Evolutionary conservation across 2,797 vertebrate species (phyloP).

Genomic region (Mus spretus): DNA sequence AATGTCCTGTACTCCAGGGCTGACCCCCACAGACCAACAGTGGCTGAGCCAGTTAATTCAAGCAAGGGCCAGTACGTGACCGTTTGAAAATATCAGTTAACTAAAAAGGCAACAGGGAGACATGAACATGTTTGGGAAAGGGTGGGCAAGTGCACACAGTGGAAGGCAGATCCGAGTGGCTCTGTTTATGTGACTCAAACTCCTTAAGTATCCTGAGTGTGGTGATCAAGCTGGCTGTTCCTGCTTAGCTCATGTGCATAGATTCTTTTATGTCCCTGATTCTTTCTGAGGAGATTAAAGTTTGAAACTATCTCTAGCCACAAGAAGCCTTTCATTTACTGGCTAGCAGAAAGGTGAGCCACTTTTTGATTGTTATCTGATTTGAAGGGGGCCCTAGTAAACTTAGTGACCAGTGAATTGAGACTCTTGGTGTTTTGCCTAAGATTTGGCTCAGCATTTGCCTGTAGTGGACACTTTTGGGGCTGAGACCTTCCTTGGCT

Average conservation of each 20-base stretch:
- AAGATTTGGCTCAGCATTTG: background rate
- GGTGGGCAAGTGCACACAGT: accelerated
- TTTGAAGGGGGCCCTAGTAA: background rate
- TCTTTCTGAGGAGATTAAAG: background rate
- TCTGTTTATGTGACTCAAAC: background rate
- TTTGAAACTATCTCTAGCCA: background rate
- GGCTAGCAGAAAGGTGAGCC: background rate
- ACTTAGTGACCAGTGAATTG: background rate
- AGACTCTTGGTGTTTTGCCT: background rate
- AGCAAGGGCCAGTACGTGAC: background rate
- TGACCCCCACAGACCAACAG: background rate
- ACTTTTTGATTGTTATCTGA: conserved; percentile 48
- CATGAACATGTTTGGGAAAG: background rate
- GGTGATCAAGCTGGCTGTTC: background rate
- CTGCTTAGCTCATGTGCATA: background rate
- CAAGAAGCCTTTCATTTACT: conserved; percentile 39
- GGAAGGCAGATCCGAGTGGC: background rate
- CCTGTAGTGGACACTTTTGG: background rate
- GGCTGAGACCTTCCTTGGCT: background rate
- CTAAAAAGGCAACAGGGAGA: background rate
- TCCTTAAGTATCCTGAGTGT: background rate
- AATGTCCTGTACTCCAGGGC: background rate
- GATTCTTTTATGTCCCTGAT: no score
- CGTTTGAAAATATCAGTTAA: conserved; percentile 19
- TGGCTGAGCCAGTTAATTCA: background rate